A percentile compares a stretch with the other conserved stretches of the same genome.
These are phyloP conservation scores for Peromyscus eremicus DNA, from an alignment of 2,797 vertebrate species.

Conservation along the genomic window DNA sequence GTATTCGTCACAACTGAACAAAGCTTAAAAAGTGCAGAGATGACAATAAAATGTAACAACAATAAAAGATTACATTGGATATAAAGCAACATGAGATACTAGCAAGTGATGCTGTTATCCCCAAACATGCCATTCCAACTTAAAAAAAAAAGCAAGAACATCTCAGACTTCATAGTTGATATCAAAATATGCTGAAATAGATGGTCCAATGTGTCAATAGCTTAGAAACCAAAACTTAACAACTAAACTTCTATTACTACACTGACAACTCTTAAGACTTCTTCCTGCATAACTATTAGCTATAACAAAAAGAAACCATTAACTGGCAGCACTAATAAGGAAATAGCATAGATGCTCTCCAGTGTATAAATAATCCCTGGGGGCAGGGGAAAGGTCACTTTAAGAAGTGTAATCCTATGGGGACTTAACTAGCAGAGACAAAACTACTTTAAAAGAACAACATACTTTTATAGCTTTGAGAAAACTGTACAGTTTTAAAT, in stretches of 20 bases:
- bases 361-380: not conserved
- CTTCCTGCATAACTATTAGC: not conserved
- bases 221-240: slow-evolving; percentile 12
- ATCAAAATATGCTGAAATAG: not conserved
- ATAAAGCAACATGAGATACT: not conserved
- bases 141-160: not conserved
- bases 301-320: not conserved
- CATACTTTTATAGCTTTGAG: not conserved
- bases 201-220: not conserved
- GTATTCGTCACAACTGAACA: not conserved
- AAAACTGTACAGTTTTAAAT: not conserved
- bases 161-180: not conserved
- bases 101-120: not conserved
- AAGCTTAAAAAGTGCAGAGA: not conserved
- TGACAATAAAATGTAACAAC: not conserved
- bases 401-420: not conserved
- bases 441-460: not conserved
- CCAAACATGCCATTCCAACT: not conserved
- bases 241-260: not conserved
- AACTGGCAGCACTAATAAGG: not conserved
- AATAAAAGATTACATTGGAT: not conserved
- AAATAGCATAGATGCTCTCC: not conserved
- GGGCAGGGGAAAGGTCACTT: too few species aligned
- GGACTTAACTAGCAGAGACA: not conserved
- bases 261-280: not conserved